Base-by-base conservation (phyloP, 2,888 invertebrate genomes). In the Lathronympha strigana region DNA sequence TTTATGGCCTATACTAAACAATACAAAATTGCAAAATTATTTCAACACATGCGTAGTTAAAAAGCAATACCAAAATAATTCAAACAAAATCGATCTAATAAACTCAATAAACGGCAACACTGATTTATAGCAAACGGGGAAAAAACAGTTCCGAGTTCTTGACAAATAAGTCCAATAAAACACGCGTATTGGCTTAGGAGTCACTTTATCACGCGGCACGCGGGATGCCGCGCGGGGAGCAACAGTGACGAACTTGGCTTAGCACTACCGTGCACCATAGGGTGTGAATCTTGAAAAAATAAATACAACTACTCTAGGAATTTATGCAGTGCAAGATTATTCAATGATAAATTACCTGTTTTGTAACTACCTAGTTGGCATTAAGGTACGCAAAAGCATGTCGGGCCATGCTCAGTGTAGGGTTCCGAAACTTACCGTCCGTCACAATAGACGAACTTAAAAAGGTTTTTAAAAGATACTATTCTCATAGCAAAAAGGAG, bases 81-180 rank as follows among this genome's bases (percentile, higher is more conserved):
- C 58, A 66, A 66, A 53, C 47, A 38, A 61, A 61, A 54, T 53
- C 54, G 49, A 49, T 50, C 28, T 60, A 60, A 60, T 64, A 66
- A 60, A 66, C 66, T 66, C 66, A 70, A 71, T 68, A 70, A 68
- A 69, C 67, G 62, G 68, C 66, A 55, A 64, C 54, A 57, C 57
- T 54, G 70, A 67, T 68, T 69, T 64, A 67, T 63, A 17, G 57
- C 28, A 53, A 50, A 40, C 49, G 55, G 50, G 54, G 49, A 54
- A 67, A 68, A 69, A 62, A 70, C 57, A 45, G 63, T 63, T 31
- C 62, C 53, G 45, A 66, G 68, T 69, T 71, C 68, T 72, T 86
- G 82, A 86, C 76, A 84, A 88, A 88, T 87, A 83, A 77, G 72
- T 73, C 74, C 79, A 84, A 87, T 88, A 86, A 85, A 85, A 83